Conservation (phyloP, 2,888 invertebrate species). For the Stegana nigrithorax region DNA sequence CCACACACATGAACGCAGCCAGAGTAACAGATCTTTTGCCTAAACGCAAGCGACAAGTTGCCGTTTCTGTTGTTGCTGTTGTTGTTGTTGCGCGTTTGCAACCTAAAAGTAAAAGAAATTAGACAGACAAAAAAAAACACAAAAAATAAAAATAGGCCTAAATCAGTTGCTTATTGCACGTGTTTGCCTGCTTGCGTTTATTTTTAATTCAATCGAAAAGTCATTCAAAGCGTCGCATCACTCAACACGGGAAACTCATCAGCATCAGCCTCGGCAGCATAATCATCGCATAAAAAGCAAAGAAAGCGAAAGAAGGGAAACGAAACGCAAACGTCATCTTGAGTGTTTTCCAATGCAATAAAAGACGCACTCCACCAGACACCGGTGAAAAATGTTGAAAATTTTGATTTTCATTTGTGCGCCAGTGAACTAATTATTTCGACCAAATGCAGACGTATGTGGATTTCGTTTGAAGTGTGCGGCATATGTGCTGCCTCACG, state of each 20-base stretch:
- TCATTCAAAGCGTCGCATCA: not conserved
- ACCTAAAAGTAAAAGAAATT: too few species aligned
- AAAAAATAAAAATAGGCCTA: too few species aligned
- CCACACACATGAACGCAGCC: not conserved
- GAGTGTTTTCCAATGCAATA: too few species aligned
- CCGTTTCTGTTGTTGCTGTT: not conserved
- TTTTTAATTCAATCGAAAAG: slow-evolving; percentile 9
- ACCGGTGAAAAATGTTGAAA: not conserved
- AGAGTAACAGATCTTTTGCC: not conserved
- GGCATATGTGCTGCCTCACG: too few species aligned
- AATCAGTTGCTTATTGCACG: not conserved
- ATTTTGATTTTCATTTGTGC: not conserved
- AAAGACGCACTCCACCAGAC: not conserved
- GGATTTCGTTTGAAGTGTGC: too few species aligned
- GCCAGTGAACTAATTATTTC: not conserved
- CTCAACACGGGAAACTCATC: not conserved
- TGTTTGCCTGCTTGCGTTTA: not conserved
- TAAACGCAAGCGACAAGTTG: too few species aligned
- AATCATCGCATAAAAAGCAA: too few species aligned
- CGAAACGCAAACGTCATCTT: too few species aligned
- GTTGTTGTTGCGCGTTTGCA: not conserved
- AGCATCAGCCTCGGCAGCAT: not conserved
- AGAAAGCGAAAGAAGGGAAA: too few species aligned
- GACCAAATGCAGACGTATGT: too few species aligned
- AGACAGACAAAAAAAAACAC: too few species aligned